Base-by-base conservation (phyloP, 92 coral and sea anemone genomes). In the Pocillopora meandrina region DNA sequence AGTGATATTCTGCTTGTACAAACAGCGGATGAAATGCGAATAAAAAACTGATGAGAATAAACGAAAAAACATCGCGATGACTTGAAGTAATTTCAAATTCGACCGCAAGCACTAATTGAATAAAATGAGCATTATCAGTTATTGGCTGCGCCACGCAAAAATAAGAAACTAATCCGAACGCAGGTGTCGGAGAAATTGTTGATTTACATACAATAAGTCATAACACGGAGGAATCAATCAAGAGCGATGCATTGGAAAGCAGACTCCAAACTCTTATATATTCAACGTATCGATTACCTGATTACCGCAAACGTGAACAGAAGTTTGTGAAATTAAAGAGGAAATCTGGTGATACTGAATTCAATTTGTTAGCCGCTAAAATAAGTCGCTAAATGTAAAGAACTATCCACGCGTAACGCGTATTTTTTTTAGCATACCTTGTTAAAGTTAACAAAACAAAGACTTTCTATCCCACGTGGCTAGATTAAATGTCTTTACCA, bases 381-480 rank as follows among this genome's bases (percentile, higher is more conserved):
- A 81, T 34, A 21, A 56, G 55, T 16, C 49, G 35, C 71, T 23
- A 16, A 5, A 12, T 8, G 16, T 20, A 3, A 34, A 36, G 15
- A 58, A 56, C 59, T 19, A 60, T 31, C 47, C 77, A 61, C 12
- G 85, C 69, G 70, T 59, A 13, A 49, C 77, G 10, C 59, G 33
- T 7, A 26, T 26, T 26, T 42, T 42, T 35, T 58, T 59, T 34
- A 59, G 69, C 85, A 71, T 21, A 61, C 66, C 77, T 59, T 11
- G 76, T 19, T 35, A n/a, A 71, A 79, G 76, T 56, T 58, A 58
- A 71, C 70, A 79, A 71, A 71, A 81, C 77, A 81, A 81, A 59
- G 65, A 11, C n/a, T 23, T 77, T 81, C 59, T 70, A 71, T 58
- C 85, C 85, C 85, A 81, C 85, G 85, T 81, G 85, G 67, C 74